Conservation (phyloP, 2,888 invertebrate species). For the Anticlea derivata region DNA sequence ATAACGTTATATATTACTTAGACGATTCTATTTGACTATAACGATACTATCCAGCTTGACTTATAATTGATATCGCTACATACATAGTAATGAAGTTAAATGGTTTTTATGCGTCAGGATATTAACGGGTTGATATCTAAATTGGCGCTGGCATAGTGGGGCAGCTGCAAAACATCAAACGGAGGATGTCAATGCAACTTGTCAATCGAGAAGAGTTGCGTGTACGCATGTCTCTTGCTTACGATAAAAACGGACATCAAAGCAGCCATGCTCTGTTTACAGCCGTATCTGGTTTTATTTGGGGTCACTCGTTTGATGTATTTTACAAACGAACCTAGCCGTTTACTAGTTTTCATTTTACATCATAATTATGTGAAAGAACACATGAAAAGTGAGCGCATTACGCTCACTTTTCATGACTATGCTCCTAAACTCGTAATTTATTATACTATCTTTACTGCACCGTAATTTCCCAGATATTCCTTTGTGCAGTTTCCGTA, state of each 20-base stretch:
- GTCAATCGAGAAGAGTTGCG: conserved; percentile 54
- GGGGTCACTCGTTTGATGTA: conserved; percentile 72
- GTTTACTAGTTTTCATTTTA: conserved; percentile 27
- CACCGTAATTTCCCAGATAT: conserved; percentile 7
- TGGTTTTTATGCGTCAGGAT: conserved; percentile 6
- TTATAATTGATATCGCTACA: conserved; percentile 6
- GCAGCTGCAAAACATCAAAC: conserved; percentile 38
- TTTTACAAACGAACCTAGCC: conserved; percentile 54
- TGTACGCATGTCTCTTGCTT: conserved; percentile 39
- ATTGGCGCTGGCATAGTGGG: conserved; percentile 24
- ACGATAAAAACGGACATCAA: conserved; percentile 67
- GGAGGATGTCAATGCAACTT: conserved; percentile 48
- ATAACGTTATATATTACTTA: too few relatives aligned
- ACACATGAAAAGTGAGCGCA: neutral
- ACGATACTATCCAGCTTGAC: neutral
- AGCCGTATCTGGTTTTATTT: conserved; percentile 67
- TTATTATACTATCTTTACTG: conserved; percentile 5
- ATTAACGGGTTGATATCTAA: conserved; percentile 22
- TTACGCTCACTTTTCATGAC: conserved; percentile 11
- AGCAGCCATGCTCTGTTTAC: conserved; percentile 55
- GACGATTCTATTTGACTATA: neutral
- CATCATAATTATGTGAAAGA: conserved; percentile 2
- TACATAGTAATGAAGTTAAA: conserved; percentile 6
- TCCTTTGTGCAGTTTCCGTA: conserved; percentile 17
- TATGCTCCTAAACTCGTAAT: conserved; percentile 10